These are phyloP conservation scores for Acanthosoma haemorrhoidale DNA, from an alignment of 2,888 invertebrate genomes.

Conservation along the genomic window DNA sequence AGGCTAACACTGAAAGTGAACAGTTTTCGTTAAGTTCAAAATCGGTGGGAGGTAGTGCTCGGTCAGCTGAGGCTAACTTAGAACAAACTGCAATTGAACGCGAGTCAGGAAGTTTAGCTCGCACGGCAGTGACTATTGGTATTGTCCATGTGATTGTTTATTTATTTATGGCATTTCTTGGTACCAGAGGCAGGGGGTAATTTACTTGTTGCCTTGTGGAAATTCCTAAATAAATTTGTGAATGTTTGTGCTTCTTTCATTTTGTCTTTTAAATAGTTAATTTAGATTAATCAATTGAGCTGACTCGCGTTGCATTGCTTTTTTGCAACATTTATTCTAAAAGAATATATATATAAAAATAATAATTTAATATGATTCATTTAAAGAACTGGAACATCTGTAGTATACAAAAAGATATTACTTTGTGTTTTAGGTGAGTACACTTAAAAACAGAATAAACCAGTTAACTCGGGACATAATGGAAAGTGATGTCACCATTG, in stretches of 20 bases:
- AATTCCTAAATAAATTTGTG: conserved; percentile 36
- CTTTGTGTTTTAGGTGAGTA: conserved; percentile 47
- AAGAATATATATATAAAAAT: not conserved
- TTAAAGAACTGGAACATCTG: no score
- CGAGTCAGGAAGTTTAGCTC: conserved; percentile 7
- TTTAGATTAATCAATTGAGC: conserved; percentile 8
- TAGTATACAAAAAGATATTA: not conserved
- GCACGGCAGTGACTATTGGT: conserved; percentile 13
- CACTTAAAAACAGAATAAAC: conserved; percentile 52
- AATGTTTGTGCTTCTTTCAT: conserved; percentile 23
- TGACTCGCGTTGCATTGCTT: not conserved
- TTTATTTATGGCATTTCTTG: conserved; percentile 38
- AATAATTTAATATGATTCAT: not conserved
- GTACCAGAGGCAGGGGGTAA: conserved; percentile 20
- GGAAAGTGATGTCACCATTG: conserved; percentile 62
- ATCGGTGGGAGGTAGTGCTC: not conserved
- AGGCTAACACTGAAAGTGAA: no score
- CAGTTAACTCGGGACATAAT: conserved; percentile 55
- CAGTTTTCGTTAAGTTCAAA: not conserved
- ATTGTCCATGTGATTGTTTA: conserved; percentile 36
- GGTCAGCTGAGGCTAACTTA: not conserved
- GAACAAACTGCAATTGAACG: not conserved
- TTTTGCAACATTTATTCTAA: not conserved
- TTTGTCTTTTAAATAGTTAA: conserved; percentile 19
- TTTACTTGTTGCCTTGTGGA: not conserved